Evolutionary conservation across 2,113 vertebrate species (phyloP).

Genomic region (Tetrax tetrax): DNA sequence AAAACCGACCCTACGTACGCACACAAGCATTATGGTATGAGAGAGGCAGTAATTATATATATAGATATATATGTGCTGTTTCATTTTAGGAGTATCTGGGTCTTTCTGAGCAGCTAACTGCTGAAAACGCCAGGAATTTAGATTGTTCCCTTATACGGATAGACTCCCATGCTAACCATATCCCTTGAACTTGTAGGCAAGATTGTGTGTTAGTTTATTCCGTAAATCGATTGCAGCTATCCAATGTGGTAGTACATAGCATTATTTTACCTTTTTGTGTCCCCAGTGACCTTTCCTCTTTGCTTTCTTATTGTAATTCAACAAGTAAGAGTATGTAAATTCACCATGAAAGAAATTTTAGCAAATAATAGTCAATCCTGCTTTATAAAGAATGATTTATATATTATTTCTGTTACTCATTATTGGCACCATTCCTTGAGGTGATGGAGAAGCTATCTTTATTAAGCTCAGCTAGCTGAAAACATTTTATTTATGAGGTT

Average conservation of each 20-base stretch:
- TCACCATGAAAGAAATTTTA: not conserved
- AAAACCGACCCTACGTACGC: not conserved
- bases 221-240: not conserved
- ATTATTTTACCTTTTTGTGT: not conserved
- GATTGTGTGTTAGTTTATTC: not conserved
- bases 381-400: constrained; percentile 39
- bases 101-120: not conserved
- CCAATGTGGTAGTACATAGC: not conserved
- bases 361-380: not conserved
- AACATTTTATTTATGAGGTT: constrained; percentile 10
- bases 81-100: not conserved
- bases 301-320: constrained; percentile 1
- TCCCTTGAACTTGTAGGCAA: not conserved
- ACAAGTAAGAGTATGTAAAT: constrained; percentile 5
- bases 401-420: constrained; percentile 18
- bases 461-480: constrained; percentile 38
- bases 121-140: not conserved
- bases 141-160: not conserved
- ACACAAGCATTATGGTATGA: fast-evolving
- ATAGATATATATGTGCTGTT: fast-evolving
- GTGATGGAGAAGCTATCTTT: constrained; percentile 41
- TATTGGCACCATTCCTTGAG: constrained; percentile 43
- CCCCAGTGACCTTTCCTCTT: not conserved
- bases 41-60: fast-evolving
- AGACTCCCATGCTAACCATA: not conserved